Base-by-base conservation (phyloP, 2,113 vertebrate species). In the Orientallactaga bullata region DNA sequence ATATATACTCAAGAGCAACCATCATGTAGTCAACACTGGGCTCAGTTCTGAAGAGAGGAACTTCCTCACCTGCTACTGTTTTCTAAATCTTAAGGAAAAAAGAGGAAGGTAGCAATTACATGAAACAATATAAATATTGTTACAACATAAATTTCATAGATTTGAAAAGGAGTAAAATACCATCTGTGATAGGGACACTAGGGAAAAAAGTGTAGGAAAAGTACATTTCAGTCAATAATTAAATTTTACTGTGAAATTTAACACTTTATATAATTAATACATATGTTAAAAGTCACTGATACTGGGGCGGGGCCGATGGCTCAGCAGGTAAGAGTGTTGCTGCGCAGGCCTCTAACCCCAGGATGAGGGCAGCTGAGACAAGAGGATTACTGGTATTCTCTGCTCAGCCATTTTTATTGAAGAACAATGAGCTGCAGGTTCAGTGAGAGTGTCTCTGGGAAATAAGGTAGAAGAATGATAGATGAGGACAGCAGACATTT, bases 151-250 rank as follows among this genome's bases (percentile, higher is more conserved):
- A 74, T 79, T 55, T 39, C 37, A 3, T 16, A 82, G 5, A 74
- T 42, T 94, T 85, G 65, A 55, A 68, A 88, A 83, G 12, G 20
- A 90, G 15, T 0, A 72, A 92, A 95, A 85, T 23, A 51, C 24
- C 20, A 95, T 72, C 91, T 93, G 28, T 73, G 26, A 8, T 77
- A 13, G 77, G 20, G 37, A 26, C 1, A 84, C 42, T 76, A n/a
- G 23, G 18, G 21, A 26, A 28, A 80, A 90, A 85, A 63, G 1
- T 5, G 66, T 7, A 66, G 7, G 3, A 30, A 26, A 80, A 88
- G 17, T 3, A 6, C 1, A 60, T 72, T 69, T 76, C 69, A 30
- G 3, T 72, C 28, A 73, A 11, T 32, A 6, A 17, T 91, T 37
- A 23, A 90, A 95, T 42, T 68, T 32, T 2, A 35, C 55, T 71